These are phyloP conservation scores for Boleophthalmus pectinirostris DNA, from an alignment of 2,113 vertebrate species.

Conservation along the genomic window DNA sequence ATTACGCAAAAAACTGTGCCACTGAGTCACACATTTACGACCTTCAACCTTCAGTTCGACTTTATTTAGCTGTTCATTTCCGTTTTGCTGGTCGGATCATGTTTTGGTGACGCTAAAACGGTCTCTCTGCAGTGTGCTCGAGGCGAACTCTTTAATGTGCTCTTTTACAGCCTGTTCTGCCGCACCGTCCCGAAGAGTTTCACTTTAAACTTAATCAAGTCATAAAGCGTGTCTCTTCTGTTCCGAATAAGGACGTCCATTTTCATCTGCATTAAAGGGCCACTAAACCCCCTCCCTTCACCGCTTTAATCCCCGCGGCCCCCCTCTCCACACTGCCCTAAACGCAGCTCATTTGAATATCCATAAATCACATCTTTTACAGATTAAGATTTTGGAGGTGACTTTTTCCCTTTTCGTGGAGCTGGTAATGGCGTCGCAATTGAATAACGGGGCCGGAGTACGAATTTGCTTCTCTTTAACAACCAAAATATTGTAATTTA, in stretches of 20 bases:
- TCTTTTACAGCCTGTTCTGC: background rate
- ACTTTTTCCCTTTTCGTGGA: background rate
- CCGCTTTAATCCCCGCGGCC: background rate
- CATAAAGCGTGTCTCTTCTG: conserved; percentile 6
- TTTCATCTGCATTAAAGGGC: background rate
- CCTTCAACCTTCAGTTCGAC: too few relatives aligned
- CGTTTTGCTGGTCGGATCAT: background rate
- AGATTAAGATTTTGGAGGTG: background rate
- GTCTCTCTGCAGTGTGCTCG: background rate
- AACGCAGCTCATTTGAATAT: background rate
- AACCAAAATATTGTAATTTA: too few relatives aligned
- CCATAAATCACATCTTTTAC: background rate
- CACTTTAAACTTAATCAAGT: conserved; percentile 10
- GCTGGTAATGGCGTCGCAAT: background rate
- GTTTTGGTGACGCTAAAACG: background rate
- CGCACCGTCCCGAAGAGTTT: background rate
- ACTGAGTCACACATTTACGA: too few relatives aligned
- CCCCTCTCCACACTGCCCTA: background rate
- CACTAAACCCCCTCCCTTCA: background rate
- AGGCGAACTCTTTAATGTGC: background rate
- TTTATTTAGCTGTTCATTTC: background rate
- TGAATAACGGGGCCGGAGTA: too few relatives aligned
- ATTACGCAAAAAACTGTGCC: too few relatives aligned
- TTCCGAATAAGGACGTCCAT: conserved; percentile 18
- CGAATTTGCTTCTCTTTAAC: too few relatives aligned